Percentiles rank a stretch among this genome's conserved stretches.
Conservation (phyloP, 2,113 vertebrate genomes). For the Pyrgilauda ruficollis region DNA sequence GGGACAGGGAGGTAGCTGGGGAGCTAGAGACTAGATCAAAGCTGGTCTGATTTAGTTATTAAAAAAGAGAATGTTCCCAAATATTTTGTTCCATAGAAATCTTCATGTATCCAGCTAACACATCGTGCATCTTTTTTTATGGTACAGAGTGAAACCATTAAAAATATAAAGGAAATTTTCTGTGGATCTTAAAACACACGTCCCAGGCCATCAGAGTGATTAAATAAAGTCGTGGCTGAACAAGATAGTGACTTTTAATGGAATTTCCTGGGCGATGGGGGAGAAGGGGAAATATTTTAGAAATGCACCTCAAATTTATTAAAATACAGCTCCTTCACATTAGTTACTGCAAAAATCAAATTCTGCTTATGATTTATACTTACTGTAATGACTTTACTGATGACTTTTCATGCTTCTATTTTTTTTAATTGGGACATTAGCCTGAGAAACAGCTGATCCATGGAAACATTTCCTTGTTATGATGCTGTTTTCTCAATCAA, state of each 20-base stretch:
- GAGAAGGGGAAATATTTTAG: background rate
- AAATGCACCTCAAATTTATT: background rate
- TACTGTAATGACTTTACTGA: background rate
- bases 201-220: background rate
- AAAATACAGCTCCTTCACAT: background rate
- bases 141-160: background rate
- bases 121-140: background rate
- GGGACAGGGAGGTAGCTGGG: background rate
- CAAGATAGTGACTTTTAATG: background rate
- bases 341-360: background rate
- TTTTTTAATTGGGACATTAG: background rate
- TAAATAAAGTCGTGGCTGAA: background rate
- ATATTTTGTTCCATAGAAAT: background rate
- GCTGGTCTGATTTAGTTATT: background rate
- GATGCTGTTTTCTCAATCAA: background rate
- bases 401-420: background rate
- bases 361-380: background rate
- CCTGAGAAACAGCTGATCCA: background rate
- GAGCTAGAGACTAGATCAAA: background rate
- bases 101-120: background rate
- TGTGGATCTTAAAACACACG: background rate
- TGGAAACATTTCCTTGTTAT: background rate
- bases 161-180: background rate
- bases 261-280: accelerated
- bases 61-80: background rate